phyloP scores from a whole-genome alignment of 92 coral and sea anemone genomes.

The Scolanthus callimorphus region DNA sequence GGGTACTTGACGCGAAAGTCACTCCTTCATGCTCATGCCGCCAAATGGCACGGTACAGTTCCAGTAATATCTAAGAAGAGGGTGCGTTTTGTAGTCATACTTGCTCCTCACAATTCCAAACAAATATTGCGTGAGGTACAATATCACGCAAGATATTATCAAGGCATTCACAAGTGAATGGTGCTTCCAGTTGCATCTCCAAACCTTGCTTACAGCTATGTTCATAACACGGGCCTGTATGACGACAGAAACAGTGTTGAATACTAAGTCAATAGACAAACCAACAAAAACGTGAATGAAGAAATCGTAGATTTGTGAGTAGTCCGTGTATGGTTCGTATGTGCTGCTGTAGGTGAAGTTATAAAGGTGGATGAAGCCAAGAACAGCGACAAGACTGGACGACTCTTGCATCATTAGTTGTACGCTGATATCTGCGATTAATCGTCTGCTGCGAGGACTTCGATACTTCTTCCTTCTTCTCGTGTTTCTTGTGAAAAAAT shows the following conservation, averaged over 20 bases:
- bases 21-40: too few relatives aligned
- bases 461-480: conserved; percentile 24
- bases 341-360: conserved; percentile 42
- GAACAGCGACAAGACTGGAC: conserved; percentile 44
- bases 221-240: conserved; percentile 34
- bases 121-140: conserved; percentile 30
- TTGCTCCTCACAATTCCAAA: conserved; percentile 10
- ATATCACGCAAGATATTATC: conserved; percentile 10
- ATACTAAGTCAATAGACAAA: conserved; percentile 51
- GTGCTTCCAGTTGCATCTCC: conserved; percentile 42
- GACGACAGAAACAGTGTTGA: conserved; percentile 40
- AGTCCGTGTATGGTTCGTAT: conserved; percentile 19
- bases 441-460: conserved; percentile 66
- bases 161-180: conserved; percentile 27
- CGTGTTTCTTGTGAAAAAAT: conserved; percentile 10
- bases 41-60: conserved; percentile 37
- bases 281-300: conserved; percentile 45
- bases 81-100: conserved; percentile 9
- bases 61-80: neutral
- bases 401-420: conserved; percentile 65
- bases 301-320: conserved; percentile 13
- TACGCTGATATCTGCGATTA: conserved; percentile 69
- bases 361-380: conserved; percentile 51
- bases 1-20: too few relatives aligned
- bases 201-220: conserved; percentile 43